Evolutionary conservation across 2,797 vertebrate species (phyloP), one percentile per base, ranked within the genome.

Genomic region (Lepilemur septentrionalis): DNA sequence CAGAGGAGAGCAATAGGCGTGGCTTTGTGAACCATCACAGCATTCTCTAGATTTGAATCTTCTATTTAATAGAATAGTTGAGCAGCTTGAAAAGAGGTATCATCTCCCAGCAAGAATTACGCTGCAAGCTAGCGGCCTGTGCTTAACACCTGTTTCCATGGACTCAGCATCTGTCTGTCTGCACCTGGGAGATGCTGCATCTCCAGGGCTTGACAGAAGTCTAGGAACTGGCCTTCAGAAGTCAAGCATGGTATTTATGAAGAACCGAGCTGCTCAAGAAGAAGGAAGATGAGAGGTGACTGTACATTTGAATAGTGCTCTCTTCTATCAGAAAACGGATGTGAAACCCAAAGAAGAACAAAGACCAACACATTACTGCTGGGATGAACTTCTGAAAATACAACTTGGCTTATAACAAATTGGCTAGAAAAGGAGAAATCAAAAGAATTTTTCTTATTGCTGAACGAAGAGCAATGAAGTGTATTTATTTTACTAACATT

Each of bases 381-480:
- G 79, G 59, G 89, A 94, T 3, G 2, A 93, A 95, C 73, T 75
- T 94, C 57, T 86, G 57, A 78, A 89, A 92, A 80, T 52, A 96
- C 95, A 97, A 85, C 73, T 73, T 92, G 55, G 43, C 30, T 63
- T 25, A 12, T 9, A 32, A 79, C 78, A 69, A 78, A 55, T 67
- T 93, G 94, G 93, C 92, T 92, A 96, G 75, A 96, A 96, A 94
- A 96, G 76, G 28, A 93, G 96, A 76, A 93, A 94, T 32, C 88
- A 87, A 95, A 98, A 87, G 69, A 97, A 82, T 85, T 69, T 46
- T 94, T 96, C 95, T 97, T 95, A 95, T 88, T 80, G 70, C 73
- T 84, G 90, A 97, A 96, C 48, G 94, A 93, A 97, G 6, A 78
- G 93, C 59, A 97, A 96, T 6, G 10, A 90, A 88, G 14, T 48